Evolutionary conservation across 2,888 invertebrate species (phyloP).

Genomic region (Elgonia sp.): DNA sequence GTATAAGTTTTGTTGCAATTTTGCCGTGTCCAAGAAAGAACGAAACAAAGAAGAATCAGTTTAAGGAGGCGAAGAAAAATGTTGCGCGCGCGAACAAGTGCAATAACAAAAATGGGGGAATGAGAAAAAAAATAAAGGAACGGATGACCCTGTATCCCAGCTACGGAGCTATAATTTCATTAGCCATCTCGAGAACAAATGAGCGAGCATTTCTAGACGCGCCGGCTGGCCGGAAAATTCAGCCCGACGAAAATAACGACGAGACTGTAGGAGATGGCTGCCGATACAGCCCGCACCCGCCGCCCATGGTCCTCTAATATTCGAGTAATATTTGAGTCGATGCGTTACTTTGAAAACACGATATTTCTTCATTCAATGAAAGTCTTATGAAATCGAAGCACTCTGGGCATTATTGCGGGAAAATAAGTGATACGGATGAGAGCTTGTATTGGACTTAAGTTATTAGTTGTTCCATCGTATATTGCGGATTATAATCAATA

Average conservation of each 20-base stretch:
- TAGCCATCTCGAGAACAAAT: conserved; percentile 88
- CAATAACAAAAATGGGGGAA: conserved; percentile 73
- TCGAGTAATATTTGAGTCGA: conserved; percentile 61
- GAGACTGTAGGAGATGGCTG: conserved; percentile 73
- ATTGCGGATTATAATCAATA: neutral
- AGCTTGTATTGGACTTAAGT: conserved; percentile 35
- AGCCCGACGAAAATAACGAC: conserved; percentile 80
- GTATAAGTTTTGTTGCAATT: conserved; percentile 85
- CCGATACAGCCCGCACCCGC: conserved; percentile 57
- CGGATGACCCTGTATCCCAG: conserved; percentile 81
- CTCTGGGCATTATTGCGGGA: conserved; percentile 53
- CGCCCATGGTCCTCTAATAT: conserved; percentile 49
- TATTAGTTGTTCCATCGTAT: conserved; percentile 39
- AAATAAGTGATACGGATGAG: conserved; percentile 55
- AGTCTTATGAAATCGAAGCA: conserved; percentile 70
- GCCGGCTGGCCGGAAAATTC: conserved; percentile 86
- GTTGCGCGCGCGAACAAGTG: conserved; percentile 63
- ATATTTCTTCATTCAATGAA: conserved; percentile 73
- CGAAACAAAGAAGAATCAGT: conserved; percentile 54
- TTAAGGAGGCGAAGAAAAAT: conserved; percentile 68
- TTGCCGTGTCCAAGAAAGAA: conserved; percentile 76
- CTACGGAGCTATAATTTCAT: conserved; percentile 88
- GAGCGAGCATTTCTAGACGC: conserved; percentile 87
- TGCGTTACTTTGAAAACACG: conserved; percentile 69
- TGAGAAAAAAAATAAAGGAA: conserved; percentile 72